Conservation (phyloP, 2,797 vertebrate genomes). For the Meriones psammophilus region DNA sequence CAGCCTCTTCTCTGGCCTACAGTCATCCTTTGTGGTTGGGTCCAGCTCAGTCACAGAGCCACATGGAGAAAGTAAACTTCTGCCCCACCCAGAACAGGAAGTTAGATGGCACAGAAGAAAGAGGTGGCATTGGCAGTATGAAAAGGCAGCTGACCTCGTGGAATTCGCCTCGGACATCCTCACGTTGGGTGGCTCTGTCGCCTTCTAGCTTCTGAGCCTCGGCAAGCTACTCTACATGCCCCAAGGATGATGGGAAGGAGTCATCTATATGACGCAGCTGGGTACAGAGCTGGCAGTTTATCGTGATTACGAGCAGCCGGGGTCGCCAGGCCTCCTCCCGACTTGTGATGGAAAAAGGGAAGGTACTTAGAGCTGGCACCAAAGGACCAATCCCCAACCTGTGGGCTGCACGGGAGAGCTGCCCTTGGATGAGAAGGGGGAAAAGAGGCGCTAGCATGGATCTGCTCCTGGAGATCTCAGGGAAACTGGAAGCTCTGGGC, state of each 20-base stretch:
- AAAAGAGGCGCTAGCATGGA: not conserved
- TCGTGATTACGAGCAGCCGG: not conserved
- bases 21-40: not conserved
- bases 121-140: fast-evolving
- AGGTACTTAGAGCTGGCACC: fast-evolving
- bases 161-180: not conserved
- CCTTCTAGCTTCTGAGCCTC: not conserved
- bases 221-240: not conserved
- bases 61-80: not conserved
- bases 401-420: fast-evolving
- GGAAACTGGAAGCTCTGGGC: not conserved
- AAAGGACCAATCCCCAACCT: fast-evolving
- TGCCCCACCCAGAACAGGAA: not conserved
- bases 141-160: not conserved
- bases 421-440: too few relatives aligned
- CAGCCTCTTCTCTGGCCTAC: not conserved
- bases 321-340: too few relatives aligned
- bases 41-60: too few relatives aligned
- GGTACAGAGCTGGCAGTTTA: not conserved
- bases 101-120: not conserved
- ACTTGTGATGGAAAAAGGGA: not conserved
- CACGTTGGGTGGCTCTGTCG: not conserved
- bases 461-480: not conserved
- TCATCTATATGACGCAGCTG: not conserved
- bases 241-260: not conserved